Percentiles rank a stretch among this genome's conserved stretches.
phyloP scores from a whole-genome alignment of 2,888 invertebrate species.

The Ctenicera cuprea region DNA sequence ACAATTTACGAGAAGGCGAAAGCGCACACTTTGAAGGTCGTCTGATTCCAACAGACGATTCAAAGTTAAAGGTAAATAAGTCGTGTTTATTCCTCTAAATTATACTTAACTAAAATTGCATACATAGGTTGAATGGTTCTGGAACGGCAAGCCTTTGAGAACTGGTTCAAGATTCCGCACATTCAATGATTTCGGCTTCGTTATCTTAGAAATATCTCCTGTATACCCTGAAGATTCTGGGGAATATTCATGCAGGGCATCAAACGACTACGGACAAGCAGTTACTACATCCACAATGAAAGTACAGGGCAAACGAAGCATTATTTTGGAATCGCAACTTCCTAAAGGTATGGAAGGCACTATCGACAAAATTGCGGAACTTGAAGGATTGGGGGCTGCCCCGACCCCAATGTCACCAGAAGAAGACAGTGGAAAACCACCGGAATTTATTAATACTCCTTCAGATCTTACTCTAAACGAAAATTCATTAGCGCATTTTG shows the following conservation, averaged over 20 bases:
- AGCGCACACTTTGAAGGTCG: constrained; percentile 94
- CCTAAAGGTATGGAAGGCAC: constrained; percentile 96
- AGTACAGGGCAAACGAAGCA: constrained; percentile 93
- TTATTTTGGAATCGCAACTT: constrained; percentile 92
- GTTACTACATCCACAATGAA: constrained; percentile 93
- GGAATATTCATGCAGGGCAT: constrained; percentile 91
- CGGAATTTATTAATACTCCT: constrained; percentile 92
- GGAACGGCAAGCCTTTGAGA: constrained; percentile 92
- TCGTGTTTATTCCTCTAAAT: neutral
- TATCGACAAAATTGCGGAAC: constrained; percentile 93
- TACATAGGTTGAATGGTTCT: constrained; percentile 91
- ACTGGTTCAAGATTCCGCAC: constrained; percentile 96
- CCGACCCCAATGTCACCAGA: constrained; percentile 82
- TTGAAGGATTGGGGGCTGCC: constrained; percentile 88
- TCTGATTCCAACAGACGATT: constrained; percentile 92
- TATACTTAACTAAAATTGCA: neutral
- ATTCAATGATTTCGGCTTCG: constrained; percentile 98
- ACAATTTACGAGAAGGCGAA: constrained; percentile 92
- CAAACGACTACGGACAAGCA: constrained; percentile 92
- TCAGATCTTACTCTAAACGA: constrained; percentile 89
- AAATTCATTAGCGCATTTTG: constrained; percentile 94
- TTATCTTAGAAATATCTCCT: constrained; percentile 97
- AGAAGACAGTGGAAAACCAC: constrained; percentile 90
- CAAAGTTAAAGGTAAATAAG: constrained; percentile 79
- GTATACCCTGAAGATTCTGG: constrained; percentile 98